phyloP scores from a whole-genome alignment of 64 coral and sea anemone genomes.

The Catalaphyllia jardinei region DNA sequence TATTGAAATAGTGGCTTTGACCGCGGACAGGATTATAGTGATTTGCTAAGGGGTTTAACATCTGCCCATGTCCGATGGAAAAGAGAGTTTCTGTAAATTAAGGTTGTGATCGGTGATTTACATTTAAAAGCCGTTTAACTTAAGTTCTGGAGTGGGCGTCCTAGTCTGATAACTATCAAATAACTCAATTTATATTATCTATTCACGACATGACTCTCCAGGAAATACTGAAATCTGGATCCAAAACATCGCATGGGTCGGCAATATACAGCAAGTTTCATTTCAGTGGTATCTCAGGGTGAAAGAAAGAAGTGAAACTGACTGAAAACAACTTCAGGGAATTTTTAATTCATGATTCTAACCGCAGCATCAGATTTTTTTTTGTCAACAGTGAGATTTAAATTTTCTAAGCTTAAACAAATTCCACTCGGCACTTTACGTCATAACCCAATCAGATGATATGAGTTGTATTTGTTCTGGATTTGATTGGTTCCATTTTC shows the following conservation, averaged over 20 bases:
- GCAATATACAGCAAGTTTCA: not conserved
- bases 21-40: not conserved
- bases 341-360: no score
- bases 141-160: not conserved
- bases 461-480: no score
- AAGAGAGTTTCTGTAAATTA: not conserved
- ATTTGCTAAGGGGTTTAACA: not conserved
- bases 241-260: not conserved
- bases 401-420: not conserved
- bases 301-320: not conserved
- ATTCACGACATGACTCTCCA: not conserved
- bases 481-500: no score
- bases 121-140: not conserved
- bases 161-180: not conserved
- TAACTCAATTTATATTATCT: conserved; percentile 26
- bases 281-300: not conserved
- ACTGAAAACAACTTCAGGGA: no score
- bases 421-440: not conserved
- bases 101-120: not conserved
- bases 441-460: no score
- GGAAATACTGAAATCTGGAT: not conserved
- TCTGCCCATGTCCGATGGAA: not conserved
- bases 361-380: no score
- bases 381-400: not conserved
- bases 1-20: not conserved